Base-by-base conservation (phyloP, 2,113 vertebrate genomes). In the Sylvietta virens region DNA sequence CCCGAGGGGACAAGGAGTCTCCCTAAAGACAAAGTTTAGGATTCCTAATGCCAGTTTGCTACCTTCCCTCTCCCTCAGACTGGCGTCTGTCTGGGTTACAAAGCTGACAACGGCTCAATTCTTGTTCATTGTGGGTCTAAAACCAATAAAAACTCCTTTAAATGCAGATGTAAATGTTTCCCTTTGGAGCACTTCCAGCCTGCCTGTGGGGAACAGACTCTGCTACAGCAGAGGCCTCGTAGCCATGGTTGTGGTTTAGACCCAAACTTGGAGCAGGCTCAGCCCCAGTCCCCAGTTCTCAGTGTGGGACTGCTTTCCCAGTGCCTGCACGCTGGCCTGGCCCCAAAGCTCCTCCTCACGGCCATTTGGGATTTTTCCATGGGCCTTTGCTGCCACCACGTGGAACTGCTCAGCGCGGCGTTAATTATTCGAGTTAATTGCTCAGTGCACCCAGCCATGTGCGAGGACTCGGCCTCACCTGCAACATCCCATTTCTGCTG, bases 1-100 rank as follows among this genome's bases (percentile, higher is more conserved):
- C 54, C 35, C 0, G 0, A 50, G 19, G 44, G 3, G 15, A 17
- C 10, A 50, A 33, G 7, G 15, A 44, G 0, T 8, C 22, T 39
- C 58, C 39, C 45, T 3, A 6, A 33, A 44, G 11, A 15, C 40
- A 81, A 35, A 70, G 40, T 9, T 31, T 17, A 56, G 31, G 10
- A 6, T 37, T 54, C 33, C 22, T 15, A 20, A 7, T 19, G 6
- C 8, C 16, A 28, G 33, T 50, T 9, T 31, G 8, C 50, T 31
- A 13, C 83, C n/a, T 51, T 22, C n/a, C 50, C 50, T 35, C 24
- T 56, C 31, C n/a, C 50, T 33, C 16, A 4, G 22, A 7, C 12
- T 31, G 26, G 30, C 21, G 28, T 24, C 30, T 8, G 4, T 8
- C 42, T 26, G 30, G 33, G 42, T 66, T 22, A 13, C 44, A 37